Percentiles rank a stretch among this genome's conserved stretches.
Conservation (phyloP, 1,140 invertebrate species). For the Bombus polaris region DNA sequence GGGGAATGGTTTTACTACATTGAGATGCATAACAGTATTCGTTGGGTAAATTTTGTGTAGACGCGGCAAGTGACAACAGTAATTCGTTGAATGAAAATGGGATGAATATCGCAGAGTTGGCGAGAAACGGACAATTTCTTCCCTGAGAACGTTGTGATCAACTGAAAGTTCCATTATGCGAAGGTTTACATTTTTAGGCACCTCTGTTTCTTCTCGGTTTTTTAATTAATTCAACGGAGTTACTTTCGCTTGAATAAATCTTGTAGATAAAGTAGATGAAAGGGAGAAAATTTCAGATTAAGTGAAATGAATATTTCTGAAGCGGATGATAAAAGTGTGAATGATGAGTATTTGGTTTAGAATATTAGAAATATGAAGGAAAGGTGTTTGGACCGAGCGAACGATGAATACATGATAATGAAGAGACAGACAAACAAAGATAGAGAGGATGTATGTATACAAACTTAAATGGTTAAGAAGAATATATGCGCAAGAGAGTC, state of each 20-base stretch:
- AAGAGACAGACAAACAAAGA: too few species aligned
- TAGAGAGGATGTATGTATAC: too few species aligned
- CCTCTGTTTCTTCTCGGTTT: not conserved
- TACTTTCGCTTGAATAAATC: not conserved
- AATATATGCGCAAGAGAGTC: too few species aligned
- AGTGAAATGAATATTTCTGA: not conserved
- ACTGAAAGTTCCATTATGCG: not conserved
- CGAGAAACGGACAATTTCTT: slow-evolving; percentile 56
- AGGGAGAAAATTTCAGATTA: not conserved
- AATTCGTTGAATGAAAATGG: slow-evolving; percentile 62
- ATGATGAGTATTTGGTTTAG: not conserved
- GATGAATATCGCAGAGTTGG: not conserved
- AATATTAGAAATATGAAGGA: not conserved
- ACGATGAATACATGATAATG: too few species aligned
- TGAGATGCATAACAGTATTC: slow-evolving; percentile 56
- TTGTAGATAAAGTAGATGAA: not conserved
- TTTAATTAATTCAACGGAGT: not conserved
- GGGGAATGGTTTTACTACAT: slow-evolving; percentile 22
- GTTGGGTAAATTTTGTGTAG: slow-evolving; percentile 33
- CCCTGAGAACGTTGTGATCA: not conserved
- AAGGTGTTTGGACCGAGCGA: not conserved
- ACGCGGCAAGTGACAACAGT: slow-evolving; percentile 45
- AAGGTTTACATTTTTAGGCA: not conserved
- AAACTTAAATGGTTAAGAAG: too few species aligned
- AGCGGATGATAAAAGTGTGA: not conserved